Evolutionary conservation across 2,113 vertebrate genomes (phyloP).

Genomic region (Nyctibius bracteatus): DNA sequence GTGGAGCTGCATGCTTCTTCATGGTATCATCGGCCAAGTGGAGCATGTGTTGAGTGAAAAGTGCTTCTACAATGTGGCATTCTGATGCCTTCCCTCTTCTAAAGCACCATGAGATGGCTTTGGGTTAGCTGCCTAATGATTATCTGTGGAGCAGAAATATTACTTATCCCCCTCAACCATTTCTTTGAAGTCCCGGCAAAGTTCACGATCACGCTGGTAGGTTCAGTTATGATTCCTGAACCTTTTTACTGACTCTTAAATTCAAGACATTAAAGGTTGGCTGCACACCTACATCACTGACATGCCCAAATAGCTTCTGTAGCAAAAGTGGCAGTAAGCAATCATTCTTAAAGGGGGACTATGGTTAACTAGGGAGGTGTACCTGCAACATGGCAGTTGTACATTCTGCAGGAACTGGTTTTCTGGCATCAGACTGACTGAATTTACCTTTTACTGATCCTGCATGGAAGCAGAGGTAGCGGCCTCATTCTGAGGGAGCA

Average conservation of each 20-base stretch:
- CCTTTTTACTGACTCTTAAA: background rate
- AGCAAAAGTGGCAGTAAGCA: background rate
- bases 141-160: background rate
- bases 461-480: background rate
- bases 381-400: background rate
- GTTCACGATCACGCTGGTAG: background rate
- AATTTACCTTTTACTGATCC: background rate
- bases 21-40: background rate
- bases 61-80: background rate
- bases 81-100: background rate
- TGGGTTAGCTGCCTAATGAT: background rate
- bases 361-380: background rate
- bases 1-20: background rate
- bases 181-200: background rate
- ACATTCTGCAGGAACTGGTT: background rate
- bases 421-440: background rate
- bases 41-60: background rate
- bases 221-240: background rate
- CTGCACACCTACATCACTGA: background rate
- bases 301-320: background rate
- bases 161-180: background rate
- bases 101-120: background rate
- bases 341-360: background rate
- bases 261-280: background rate
- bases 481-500: background rate